These are phyloP conservation scores for Bicyclus anynana DNA, from an alignment of 1,140 invertebrate species.

Conservation along the genomic window DNA sequence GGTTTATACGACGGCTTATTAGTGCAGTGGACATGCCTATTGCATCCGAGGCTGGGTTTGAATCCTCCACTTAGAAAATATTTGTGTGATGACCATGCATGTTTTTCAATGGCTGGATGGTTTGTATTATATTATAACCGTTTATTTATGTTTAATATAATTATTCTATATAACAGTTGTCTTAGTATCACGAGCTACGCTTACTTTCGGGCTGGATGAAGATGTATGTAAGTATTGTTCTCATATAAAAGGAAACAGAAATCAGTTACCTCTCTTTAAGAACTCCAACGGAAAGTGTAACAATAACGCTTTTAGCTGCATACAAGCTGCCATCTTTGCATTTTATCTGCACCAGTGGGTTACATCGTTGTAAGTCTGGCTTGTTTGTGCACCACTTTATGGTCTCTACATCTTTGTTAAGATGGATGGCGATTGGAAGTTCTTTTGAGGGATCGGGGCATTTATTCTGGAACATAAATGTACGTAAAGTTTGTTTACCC, in stretches of 20 bases:
- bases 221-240: too few species aligned
- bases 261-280: conserved; percentile 78
- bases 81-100: too few species aligned
- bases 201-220: too few species aligned
- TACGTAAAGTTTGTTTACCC: background rate
- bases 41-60: too few species aligned
- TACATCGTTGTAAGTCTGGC: conserved; percentile 31
- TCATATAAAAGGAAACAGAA: background rate
- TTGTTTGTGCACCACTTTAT: conserved; percentile 59
- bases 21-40: too few species aligned
- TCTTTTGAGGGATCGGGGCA: conserved; percentile 59
- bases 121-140: too few species aligned
- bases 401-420: conserved; percentile 66
- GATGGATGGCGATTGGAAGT: conserved; percentile 54
- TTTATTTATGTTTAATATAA: too few species aligned
- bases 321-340: conserved; percentile 80
- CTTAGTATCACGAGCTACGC: too few species aligned
- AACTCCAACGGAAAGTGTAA: conserved; percentile 83
- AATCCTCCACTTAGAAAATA: too few species aligned
- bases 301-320: conserved; percentile 81
- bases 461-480: conserved; percentile 51
- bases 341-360: conserved; percentile 67
- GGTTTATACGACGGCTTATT: too few species aligned
- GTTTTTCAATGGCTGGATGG: too few species aligned
- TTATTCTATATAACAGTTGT: too few species aligned